Evolutionary conservation across 2,113 vertebrate genomes (phyloP).

Genomic region (Symphodus melops): DNA sequence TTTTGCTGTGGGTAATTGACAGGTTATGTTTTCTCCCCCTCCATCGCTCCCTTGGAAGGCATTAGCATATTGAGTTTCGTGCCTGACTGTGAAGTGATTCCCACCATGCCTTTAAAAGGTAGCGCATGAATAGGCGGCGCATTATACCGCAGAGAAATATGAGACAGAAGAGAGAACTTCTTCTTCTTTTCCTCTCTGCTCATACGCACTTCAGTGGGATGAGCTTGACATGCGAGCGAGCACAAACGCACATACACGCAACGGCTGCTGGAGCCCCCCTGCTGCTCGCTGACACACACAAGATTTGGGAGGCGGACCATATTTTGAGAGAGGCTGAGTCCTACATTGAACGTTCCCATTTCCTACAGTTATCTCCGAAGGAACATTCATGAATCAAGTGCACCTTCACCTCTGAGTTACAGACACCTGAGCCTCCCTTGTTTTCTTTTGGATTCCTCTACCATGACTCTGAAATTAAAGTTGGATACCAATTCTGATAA

Average conservation of each 20-base stretch:
- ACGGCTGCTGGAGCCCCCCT: conserved; percentile 18
- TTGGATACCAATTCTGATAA: conserved; percentile 29
- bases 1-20: conserved; percentile 70
- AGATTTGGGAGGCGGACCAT: conserved; percentile 26
- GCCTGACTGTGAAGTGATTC: conserved; percentile 66
- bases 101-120: conserved; percentile 69
- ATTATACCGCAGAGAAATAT: conserved; percentile 61
- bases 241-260: conserved; percentile 10
- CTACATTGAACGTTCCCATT: conserved; percentile 29
- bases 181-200: conserved; percentile 26
- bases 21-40: conserved; percentile 69
- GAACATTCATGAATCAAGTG: conserved; percentile 42
- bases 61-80: conserved; percentile 72
- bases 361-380: conserved; percentile 35
- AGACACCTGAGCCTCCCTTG: conserved; percentile 17
- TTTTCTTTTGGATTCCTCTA: background rate
- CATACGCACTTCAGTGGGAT: conserved; percentile 31
- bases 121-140: conserved; percentile 59
- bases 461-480: conserved; percentile 26
- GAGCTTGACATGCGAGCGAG: conserved; percentile 2
- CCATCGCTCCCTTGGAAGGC: conserved; percentile 55
- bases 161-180: conserved; percentile 52
- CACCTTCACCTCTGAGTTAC: conserved; percentile 27
- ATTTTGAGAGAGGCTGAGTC: conserved; percentile 36
- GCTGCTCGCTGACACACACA: conserved; percentile 51